phyloP scores from a whole-genome alignment of 1,140 invertebrate species.

The Elymnias hypermnestra region DNA sequence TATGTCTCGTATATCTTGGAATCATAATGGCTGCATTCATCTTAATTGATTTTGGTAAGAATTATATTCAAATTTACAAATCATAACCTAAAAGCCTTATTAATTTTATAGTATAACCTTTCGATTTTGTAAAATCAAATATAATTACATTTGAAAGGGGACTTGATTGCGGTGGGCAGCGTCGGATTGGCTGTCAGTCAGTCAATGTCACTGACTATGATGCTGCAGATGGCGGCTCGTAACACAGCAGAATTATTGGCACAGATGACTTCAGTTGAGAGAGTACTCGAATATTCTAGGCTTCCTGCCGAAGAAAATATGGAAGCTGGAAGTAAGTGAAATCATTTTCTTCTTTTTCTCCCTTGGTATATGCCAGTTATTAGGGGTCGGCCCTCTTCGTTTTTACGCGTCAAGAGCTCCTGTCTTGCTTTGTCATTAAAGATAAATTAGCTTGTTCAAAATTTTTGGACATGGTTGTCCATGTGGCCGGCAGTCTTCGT shows the following conservation, averaged over 20 bases:
- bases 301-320: slow-evolving; percentile 78
- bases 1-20: slow-evolving; percentile 57
- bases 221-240: slow-evolving; percentile 89
- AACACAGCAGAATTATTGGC: slow-evolving; percentile 89
- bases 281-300: slow-evolving; percentile 86
- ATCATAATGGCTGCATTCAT: slow-evolving; percentile 49
- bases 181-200: slow-evolving; percentile 89
- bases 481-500: too few species aligned
- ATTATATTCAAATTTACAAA: too few species aligned
- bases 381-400: too few species aligned
- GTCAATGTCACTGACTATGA: slow-evolving; percentile 85
- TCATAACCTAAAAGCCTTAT: too few species aligned
- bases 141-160: slow-evolving; percentile 28
- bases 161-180: slow-evolving; percentile 65
- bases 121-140: too few species aligned
- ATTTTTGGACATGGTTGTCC: too few species aligned
- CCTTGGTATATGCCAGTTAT: too few species aligned
- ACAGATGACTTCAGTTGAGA: slow-evolving; percentile 90
- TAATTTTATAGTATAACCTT: too few species aligned
- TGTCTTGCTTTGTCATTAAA: too few species aligned
- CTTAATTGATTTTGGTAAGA: slow-evolving; percentile 57
- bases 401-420: too few species aligned
- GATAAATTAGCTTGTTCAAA: too few species aligned
- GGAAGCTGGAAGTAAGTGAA: slow-evolving; percentile 50
- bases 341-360: background rate